Evolutionary conservation across 2,797 vertebrate genomes (phyloP), one percentile per base, ranked within the genome.

Genomic region (Capromys pilorides): DNA sequence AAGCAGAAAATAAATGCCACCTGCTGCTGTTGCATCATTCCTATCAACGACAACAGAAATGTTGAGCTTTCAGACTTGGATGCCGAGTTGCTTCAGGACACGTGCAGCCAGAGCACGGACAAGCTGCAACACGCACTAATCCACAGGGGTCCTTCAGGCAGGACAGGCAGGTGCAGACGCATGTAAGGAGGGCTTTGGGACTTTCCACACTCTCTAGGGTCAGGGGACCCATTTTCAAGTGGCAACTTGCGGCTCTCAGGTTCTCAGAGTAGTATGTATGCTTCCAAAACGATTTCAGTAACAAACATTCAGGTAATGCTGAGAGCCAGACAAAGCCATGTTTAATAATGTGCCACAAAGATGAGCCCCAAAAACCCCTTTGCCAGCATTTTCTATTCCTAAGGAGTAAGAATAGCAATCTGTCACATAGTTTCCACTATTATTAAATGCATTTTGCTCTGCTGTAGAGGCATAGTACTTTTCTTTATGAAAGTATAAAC

Each of bases 201-300:
- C 93, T 88, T 69, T 79, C 93, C 78, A 61, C 13, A 61, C 41
- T 61, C 39, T 84, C 69, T 41, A 49, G 62, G 31, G 77, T 88
- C 96, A 80, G 4, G 26, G 77, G 93, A 67, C n/a, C 45, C 51
- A 69, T 39, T 87, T 89, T 88, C 91, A 95, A 81, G 95, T 59
- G 54, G 78, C 71, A 86, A 67, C 93, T 83, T 88, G 90, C 24
- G 62, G 36, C 73, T 88, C 73, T 88, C 59, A 79, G 41, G 36
- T 71, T 90, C 86, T 94, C 90, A 90, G 67, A 59, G 71, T n/a
- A 31, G 49, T 31, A 4, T 4, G 16, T 64, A 19, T 64, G 31
- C 80, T 31, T 88, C 64, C 67, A 59, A 88, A 33, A 61, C n/a
- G 49, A 79, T 45, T 83, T 88, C 24, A 71, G 87, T 61, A 80